Evolutionary conservation across 2,888 invertebrate species (phyloP), one percentile per base, ranked within the genome.

Genomic region (Ellobium chinense): DNA sequence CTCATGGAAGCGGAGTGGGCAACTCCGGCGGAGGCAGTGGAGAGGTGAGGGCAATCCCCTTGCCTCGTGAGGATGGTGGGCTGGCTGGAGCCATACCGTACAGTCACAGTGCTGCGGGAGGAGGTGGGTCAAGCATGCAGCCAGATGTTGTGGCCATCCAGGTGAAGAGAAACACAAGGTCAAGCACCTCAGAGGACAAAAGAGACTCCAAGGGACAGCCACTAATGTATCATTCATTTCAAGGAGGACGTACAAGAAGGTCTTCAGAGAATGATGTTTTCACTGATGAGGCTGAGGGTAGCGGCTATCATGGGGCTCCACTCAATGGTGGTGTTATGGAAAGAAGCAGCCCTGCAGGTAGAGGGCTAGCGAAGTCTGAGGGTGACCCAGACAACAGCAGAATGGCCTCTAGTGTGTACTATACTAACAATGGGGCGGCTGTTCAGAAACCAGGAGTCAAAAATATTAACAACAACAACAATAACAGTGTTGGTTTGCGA

Each of bases 291-390:
- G 74, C 81, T 65, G 85, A 84, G 21, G 83, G 83, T n/a, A 97
- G 96, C 29, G 31, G n/a, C 9, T 56, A 36, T 12, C 18, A 7
- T 18, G 46, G 7, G 46, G 58, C 60, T 27, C 24, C 36, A 4
- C 24, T 46, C 9, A n/a, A 4, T 31, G 31, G 2, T 21, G n/a
- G 12, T 21, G 96, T 97, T 34, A 95, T 96, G 82, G 96, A 97
- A 5, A 94, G 97, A 72, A 96, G 97, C 0, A 95, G 97, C 21
- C 96, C 97, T 12, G 97, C 97, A 76, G 88, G 89, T 2, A 91
- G 90, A 83, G 91, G 91, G n/a, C 87, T 91, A 34, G 89, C 90
- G 29, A 90, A 89, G 83, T 89, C 91, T 54, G 83, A 91, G 56
- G 89, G 90, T 7, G 89, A 89, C 69, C 83, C 85, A 56, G 89